phyloP scores from a whole-genome alignment of 2,797 vertebrate species.

The Liparis tanakae region DNA sequence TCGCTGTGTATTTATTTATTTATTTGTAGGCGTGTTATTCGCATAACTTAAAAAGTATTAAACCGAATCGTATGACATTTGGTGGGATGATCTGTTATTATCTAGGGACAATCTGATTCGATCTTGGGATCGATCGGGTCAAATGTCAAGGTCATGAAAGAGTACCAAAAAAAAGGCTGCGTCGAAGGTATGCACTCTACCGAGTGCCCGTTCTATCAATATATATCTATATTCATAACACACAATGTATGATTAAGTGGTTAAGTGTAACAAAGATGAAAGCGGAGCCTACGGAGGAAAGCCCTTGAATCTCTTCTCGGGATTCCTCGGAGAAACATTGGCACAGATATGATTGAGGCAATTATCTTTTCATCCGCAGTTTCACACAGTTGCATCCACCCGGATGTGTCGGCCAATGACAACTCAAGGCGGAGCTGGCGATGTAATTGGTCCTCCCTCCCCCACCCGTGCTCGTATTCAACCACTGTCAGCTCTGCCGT shows the following conservation, averaged over 20 bases:
- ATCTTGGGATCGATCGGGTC: too few species aligned
- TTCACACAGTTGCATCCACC: conserved; percentile 57
- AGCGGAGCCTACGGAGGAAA: conserved; percentile 2
- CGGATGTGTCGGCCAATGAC: conserved; percentile 65
- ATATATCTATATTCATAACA: too few species aligned
- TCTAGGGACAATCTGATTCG: too few species aligned
- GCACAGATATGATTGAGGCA: conserved; percentile 41
- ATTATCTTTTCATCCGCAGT: conserved; percentile 60
- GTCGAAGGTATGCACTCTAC: too few species aligned
- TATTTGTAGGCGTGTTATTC: too few species aligned
- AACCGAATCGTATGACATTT: too few species aligned
- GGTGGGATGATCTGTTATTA: too few species aligned
- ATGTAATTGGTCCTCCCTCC: conserved; percentile 54
- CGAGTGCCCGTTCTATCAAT: too few species aligned
- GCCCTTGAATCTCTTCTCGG: conserved; percentile 22
- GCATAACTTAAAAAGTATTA: too few species aligned
- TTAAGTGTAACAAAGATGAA: conserved; percentile 12
- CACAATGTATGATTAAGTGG: neutral
- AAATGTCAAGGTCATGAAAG: too few species aligned
- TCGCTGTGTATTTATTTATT: too few species aligned
- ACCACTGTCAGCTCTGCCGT: conserved; percentile 64
- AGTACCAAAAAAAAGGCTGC: too few species aligned
- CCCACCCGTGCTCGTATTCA: conserved; percentile 53
- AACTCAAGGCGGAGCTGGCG: conserved; percentile 55
- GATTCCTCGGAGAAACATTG: conserved; percentile 24